phyloP scores from a whole-genome alignment of 2,888 invertebrate genomes.

The Pachymerium ferrugineum region DNA sequence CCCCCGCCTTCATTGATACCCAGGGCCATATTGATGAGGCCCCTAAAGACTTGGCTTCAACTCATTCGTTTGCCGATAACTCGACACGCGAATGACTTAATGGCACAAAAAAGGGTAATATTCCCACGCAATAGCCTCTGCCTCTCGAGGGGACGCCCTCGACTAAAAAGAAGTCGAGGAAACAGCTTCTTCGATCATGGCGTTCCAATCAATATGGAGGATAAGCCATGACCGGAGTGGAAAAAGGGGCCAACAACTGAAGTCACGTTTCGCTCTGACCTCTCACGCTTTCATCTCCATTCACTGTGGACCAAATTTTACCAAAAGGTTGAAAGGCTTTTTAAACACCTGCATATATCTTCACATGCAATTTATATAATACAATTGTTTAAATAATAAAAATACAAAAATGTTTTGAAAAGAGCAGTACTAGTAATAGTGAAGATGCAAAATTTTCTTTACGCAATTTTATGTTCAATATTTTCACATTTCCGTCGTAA shows the following conservation, averaged over 20 bases:
- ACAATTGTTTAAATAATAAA: not conserved
- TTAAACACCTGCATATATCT: not conserved
- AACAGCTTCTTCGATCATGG: slow-evolving; percentile 21
- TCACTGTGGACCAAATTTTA: not conserved
- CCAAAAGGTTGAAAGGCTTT: not conserved
- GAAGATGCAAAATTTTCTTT: not conserved
- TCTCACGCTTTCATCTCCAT: slow-evolving; percentile 10
- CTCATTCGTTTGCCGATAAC: slow-evolving; percentile 18
- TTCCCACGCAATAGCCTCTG: slow-evolving; percentile 4
- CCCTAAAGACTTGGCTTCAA: slow-evolving; percentile 10
- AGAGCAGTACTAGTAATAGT: not conserved
- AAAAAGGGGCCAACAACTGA: slow-evolving; percentile 10
- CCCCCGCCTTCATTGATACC: slow-evolving; percentile 18
- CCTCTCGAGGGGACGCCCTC: slow-evolving; percentile 10
- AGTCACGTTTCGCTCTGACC: slow-evolving; percentile 4
- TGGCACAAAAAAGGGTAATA: slow-evolving; percentile 18
- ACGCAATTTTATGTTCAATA: not conserved
- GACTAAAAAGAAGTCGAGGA: slow-evolving; percentile 14
- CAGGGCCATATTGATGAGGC: slow-evolving; percentile 21
- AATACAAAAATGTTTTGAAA: not conserved
- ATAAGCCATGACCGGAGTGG: slow-evolving; percentile 18
- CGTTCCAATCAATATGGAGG: slow-evolving; percentile 18
- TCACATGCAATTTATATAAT: not conserved
- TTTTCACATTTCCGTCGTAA: not conserved
- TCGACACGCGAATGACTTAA: slow-evolving; percentile 21